Base-by-base conservation (phyloP, 1,140 invertebrate species). In the Megalopta genalis region DNA sequence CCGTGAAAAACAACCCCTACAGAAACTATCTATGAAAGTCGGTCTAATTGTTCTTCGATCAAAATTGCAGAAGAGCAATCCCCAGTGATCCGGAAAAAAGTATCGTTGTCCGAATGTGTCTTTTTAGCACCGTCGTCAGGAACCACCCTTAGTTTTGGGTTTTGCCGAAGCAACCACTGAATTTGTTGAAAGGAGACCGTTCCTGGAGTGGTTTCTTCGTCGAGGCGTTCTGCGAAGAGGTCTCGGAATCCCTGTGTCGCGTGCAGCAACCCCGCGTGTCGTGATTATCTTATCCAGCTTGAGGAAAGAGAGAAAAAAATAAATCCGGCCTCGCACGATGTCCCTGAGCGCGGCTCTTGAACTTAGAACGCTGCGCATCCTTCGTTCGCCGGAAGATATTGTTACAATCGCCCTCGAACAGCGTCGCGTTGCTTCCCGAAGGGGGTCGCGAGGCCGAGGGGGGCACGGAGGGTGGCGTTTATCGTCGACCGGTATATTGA, bases 341-440 rank as follows among this genome's bases (percentile, higher is more conserved):
- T 91, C 92, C 92, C 91, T 93, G 91, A 92, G 82, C 86, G 86
- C 88, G 92, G 91, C 91, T 92, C 92, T 93, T 93, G 92, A 93
- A 93, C 92, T 92, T 92, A 80, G 25, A 23, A 27, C 87, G 84
- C 84, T 78, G 85, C 83, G 82, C 89, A 91, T 93, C 90, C 89
- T 90, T 90, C 82, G 80, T 77, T 78, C 81, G 80, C 72, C 85
- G 63, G 82, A 88, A 91, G 89, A 92, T 93, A 92, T 92, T 91
- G 89, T 93, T 93, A 93, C 92, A 92, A 92, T 93, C 91, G 88
- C 88, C 81, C 62, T 80, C 73, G 84, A 83, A 80, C 65, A 83
- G 85, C 79, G 82, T 86, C 85, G 85, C 85, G 81, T 86, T 86
- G 84, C 85, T 37, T 32, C 66, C 59, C 67, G 62, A 84, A 67